These are phyloP conservation scores for Trinectes maculatus DNA, from an alignment of 2,113 vertebrate genomes.

Conservation along the genomic window DNA sequence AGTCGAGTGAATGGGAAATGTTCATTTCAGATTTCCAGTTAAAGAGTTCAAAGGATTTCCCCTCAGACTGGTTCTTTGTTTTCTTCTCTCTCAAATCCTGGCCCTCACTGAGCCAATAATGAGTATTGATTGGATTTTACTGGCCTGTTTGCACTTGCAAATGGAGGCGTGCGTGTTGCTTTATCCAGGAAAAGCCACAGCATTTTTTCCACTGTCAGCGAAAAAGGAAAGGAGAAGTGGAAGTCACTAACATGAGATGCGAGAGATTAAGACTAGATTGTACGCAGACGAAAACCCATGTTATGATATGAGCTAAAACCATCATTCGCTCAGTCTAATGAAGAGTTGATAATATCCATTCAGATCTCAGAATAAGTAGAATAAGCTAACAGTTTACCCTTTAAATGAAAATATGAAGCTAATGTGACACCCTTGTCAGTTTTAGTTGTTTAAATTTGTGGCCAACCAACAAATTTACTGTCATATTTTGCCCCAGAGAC, in stretches of 20 bases:
- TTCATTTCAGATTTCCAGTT: conserved; percentile 52
- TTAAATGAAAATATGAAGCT: conserved; percentile 32
- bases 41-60: conserved; percentile 60
- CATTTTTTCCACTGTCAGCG: conserved; percentile 20
- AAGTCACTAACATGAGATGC: conserved; percentile 6
- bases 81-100: conserved; percentile 61
- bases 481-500: conserved; percentile 60
- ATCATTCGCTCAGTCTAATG: background rate
- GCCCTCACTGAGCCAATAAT: conserved; percentile 61
- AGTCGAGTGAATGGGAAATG: conserved; percentile 42
- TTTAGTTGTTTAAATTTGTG: conserved; percentile 43
- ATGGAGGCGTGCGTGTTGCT: conserved; percentile 52
- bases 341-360: background rate
- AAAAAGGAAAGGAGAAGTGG: conserved; percentile 15
- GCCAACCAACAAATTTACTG: conserved; percentile 30
- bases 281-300: conserved; percentile 8
- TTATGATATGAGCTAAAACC: background rate
- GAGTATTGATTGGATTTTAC: conserved; percentile 67
- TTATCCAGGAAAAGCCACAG: conserved; percentile 22
- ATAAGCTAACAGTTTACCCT: conserved; percentile 9
- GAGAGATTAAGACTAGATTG: conserved; percentile 7
- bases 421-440: conserved; percentile 45
- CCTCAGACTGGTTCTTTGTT: conserved; percentile 42
- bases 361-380: background rate
- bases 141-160: conserved; percentile 62